Conservation (phyloP, 2,113 vertebrate genomes). For the Probosciger aterrimus region DNA sequence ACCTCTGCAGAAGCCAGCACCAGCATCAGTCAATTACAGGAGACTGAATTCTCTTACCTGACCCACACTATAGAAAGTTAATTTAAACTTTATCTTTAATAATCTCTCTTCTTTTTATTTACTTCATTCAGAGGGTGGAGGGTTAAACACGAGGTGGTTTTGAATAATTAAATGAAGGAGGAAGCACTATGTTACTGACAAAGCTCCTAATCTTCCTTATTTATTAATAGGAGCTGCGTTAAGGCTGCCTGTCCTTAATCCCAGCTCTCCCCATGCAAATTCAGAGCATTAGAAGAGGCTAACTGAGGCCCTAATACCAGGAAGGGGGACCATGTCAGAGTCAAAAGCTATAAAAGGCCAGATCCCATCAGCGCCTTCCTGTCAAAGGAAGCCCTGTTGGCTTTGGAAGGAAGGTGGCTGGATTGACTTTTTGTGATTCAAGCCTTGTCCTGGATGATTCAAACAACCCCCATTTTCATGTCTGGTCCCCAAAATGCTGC, state of each 20-base stretch:
- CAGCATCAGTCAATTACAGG: not conserved
- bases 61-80: constrained; percentile 25
- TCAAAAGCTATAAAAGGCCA: constrained; percentile 9
- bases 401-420: fast-evolving
- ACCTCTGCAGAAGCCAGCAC: not conserved
- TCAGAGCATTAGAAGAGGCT: constrained; percentile 45
- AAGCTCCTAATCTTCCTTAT: constrained; percentile 67
- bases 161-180: constrained; percentile 68
- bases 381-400: not conserved
- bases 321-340: not conserved
- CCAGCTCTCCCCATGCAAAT: constrained; percentile 35
- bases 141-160: constrained; percentile 53
- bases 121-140: constrained; percentile 40
- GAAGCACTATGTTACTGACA: constrained; percentile 57
- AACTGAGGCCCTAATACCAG: constrained; percentile 41
- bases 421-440: not conserved
- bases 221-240: constrained; percentile 65
- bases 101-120: constrained; percentile 62
- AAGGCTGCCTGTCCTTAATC: constrained; percentile 67
- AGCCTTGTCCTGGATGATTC: not conserved
- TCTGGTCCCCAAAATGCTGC: not conserved
- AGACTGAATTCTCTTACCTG: constrained; percentile 35
- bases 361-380: not conserved
- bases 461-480: not conserved
- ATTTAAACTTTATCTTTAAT: constrained; percentile 70